These are phyloP conservation scores for Cirrhinus mrigala DNA, from an alignment of 2,797 vertebrate genomes.

Conservation along the genomic window DNA sequence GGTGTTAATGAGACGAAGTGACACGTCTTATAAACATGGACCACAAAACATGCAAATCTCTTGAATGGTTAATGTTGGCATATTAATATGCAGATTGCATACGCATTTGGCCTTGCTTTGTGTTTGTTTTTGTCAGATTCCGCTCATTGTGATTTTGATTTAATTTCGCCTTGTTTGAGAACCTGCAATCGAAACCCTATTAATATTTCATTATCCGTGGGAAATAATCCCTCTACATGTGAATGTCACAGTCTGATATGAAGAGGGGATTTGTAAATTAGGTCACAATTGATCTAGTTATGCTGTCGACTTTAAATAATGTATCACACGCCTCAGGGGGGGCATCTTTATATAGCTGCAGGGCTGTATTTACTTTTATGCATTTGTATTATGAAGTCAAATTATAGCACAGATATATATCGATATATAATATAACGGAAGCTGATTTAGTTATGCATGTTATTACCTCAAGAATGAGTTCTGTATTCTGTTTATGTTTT, in stretches of 20 bases:
- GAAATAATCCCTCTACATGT: constrained; percentile 46
- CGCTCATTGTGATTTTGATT: constrained; percentile 1
- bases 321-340: constrained; percentile 60
- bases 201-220: constrained; percentile 53
- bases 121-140: constrained; percentile 3
- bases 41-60: background rate
- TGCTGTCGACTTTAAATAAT: constrained; percentile 69
- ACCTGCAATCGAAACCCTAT: constrained; percentile 59
- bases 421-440: background rate
- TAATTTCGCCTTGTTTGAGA: background rate
- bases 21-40: background rate
- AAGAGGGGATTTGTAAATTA: constrained; percentile 63
- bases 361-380: constrained; percentile 8
- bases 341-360: constrained; percentile 47
- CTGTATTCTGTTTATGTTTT: background rate
- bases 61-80: background rate
- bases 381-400: background rate
- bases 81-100: background rate
- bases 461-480: background rate
- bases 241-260: constrained; percentile 55
- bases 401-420: background rate
- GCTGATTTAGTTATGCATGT: background rate
- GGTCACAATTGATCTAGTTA: constrained; percentile 66
- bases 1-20: constrained; percentile 60
- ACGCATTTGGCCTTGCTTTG: background rate